These are phyloP conservation scores for Drosophila antonietae DNA, from an alignment of 2,888 invertebrate genomes.

Conservation along the genomic window DNA sequence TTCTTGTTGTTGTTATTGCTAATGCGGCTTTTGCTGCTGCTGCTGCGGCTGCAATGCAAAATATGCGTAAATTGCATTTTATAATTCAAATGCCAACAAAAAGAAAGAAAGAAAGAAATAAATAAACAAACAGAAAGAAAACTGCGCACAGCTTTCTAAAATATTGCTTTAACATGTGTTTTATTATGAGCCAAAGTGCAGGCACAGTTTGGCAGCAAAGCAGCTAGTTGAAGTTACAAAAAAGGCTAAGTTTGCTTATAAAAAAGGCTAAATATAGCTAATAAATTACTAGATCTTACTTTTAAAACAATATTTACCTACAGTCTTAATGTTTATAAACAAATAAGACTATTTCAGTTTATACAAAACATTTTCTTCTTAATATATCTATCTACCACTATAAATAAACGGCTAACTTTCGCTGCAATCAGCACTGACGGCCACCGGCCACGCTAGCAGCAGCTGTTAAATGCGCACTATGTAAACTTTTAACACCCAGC, in stretches of 20 bases:
- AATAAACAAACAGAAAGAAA: not conserved
- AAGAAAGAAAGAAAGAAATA: not conserved
- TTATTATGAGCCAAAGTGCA: not conserved
- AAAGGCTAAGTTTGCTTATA: not conserved
- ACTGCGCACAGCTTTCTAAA: not conserved
- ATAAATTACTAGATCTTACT: not conserved
- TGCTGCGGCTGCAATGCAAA: constrained; percentile 31
- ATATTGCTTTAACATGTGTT: not conserved
- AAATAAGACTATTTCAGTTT: not conserved
- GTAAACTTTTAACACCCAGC: constrained; percentile 12
- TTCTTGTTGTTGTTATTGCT: constrained; percentile 32
- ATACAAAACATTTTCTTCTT: not conserved
- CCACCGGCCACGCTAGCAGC: not conserved
- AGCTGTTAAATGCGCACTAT: constrained; percentile 22
- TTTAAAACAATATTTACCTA: not conserved
- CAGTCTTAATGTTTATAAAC: not conserved
- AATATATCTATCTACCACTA: not conserved
- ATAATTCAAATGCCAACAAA: constrained; percentile 23
- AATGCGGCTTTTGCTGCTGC: constrained; percentile 24
- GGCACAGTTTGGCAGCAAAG: not conserved
- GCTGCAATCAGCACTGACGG: not conserved
- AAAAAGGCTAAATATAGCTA: not conserved
- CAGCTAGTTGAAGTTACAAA: not conserved
- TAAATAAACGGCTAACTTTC: not conserved
- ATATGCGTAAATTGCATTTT: constrained; percentile 42